Conservation (phyloP, 2,113 vertebrate species). For the Callionymus lyra region DNA sequence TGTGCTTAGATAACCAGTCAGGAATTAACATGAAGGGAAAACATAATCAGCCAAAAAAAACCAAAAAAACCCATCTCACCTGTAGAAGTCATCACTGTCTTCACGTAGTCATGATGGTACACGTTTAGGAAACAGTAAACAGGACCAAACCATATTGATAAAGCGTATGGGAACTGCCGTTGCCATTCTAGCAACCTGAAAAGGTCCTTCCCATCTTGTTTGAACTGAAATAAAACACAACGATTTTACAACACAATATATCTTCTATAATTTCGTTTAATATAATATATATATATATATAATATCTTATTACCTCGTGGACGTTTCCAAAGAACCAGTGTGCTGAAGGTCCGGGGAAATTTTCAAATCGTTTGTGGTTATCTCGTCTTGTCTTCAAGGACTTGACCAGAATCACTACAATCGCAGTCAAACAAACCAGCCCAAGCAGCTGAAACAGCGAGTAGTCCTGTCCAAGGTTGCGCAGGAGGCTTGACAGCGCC, state of each 20-base stretch:
- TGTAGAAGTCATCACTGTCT: conserved; percentile 65
- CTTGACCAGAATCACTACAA: conserved; percentile 1
- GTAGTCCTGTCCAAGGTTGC: background rate
- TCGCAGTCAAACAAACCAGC: background rate
- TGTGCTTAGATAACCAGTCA: too few species aligned
- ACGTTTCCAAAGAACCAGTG: conserved; percentile 46
- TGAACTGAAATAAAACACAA: conserved; percentile 48
- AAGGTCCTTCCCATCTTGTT: conserved; percentile 60
- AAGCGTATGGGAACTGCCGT: conserved; percentile 54
- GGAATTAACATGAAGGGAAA: too few species aligned
- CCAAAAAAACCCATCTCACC: conserved; percentile 43
- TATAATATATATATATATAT: background rate
- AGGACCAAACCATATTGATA: conserved; percentile 69
- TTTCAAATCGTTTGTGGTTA: fast-evolving
- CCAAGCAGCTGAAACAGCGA: conserved; percentile 6
- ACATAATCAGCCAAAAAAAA: too few species aligned
- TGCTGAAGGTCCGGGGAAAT: conserved; percentile 22
- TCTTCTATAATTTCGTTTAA: too few species aligned
- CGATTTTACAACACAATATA: background rate
- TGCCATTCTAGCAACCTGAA: conserved; percentile 46
- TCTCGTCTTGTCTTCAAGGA: background rate
- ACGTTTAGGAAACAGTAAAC: conserved; percentile 46
- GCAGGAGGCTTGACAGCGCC: background rate
- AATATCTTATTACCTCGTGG: conserved; percentile 14
- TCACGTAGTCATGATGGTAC: conserved; percentile 72